Conservation (phyloP, 2,797 vertebrate species). For the Aeoliscus strigatus region DNA sequence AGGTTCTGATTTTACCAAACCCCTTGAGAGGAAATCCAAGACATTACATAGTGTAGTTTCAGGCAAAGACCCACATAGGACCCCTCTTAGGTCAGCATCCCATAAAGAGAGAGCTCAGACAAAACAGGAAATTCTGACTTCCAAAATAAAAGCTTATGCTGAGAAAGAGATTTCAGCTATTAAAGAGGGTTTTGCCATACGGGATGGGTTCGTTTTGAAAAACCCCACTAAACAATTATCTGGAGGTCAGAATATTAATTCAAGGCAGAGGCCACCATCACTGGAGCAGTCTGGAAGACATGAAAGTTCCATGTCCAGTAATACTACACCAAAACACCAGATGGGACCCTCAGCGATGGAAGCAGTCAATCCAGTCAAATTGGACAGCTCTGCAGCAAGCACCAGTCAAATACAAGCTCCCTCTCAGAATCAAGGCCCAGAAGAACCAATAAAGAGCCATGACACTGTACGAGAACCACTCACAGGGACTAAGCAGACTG, state of each 20-base stretch:
- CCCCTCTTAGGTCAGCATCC: constrained; percentile 38
- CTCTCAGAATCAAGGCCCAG: constrained; percentile 23
- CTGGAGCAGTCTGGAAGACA: constrained; percentile 44
- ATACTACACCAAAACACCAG: constrained; percentile 31
- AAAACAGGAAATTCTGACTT: constrained; percentile 78
- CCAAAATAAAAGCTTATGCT: constrained; percentile 79
- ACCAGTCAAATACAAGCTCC: constrained; percentile 8
- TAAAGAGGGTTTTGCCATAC: constrained; percentile 69
- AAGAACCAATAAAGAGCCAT: constrained; percentile 20
- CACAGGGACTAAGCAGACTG: constrained; percentile 11
- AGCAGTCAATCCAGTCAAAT: constrained; percentile 11
- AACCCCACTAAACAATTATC: constrained; percentile 44
- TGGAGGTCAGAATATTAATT: constrained; percentile 29
- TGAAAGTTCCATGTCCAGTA: constrained; percentile 29
- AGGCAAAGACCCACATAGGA: constrained; percentile 48
- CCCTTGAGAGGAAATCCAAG: constrained; percentile 46
- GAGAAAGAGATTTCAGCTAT: constrained; percentile 81
- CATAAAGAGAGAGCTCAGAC: constrained; percentile 72
- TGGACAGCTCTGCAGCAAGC: constrained; percentile 13
- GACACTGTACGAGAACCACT: constrained; percentile 2
- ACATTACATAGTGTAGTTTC: constrained; percentile 20
- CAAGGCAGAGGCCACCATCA: constrained; percentile 47
- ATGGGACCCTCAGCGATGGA: constrained; percentile 24
- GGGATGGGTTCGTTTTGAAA: constrained; percentile 61
- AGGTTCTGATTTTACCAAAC: constrained; percentile 29